These are phyloP conservation scores for Drosophila anomalata DNA, from an alignment of 2,888 invertebrate genomes.

Conservation along the genomic window DNA sequence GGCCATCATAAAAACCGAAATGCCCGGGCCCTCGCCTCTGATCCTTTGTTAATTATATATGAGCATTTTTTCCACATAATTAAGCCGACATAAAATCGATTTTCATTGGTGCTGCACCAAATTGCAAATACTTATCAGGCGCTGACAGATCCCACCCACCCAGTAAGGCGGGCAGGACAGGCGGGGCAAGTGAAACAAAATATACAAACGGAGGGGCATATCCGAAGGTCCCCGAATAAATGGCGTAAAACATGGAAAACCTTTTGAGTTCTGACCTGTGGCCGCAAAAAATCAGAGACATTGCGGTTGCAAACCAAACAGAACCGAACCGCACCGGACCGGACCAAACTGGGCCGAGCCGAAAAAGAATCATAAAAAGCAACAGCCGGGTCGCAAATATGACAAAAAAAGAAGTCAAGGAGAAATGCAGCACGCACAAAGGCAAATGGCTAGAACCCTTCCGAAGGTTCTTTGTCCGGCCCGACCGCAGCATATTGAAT, in stretches of 20 bases:
- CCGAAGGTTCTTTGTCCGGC: conserved; percentile 11
- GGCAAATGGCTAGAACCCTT: conserved; percentile 30
- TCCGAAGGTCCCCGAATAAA: background rate
- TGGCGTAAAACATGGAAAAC: conserved; percentile 18
- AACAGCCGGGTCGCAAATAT: background rate
- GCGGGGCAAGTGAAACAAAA: background rate
- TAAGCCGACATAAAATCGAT: conserved; percentile 35
- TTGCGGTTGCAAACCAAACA: conserved; percentile 9
- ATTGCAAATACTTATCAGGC: conserved; percentile 21
- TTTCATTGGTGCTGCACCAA: conserved; percentile 26
- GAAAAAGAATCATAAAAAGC: background rate
- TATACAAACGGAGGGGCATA: background rate
- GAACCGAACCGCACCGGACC: background rate
- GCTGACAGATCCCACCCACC: conserved; percentile 7
- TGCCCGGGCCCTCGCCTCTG: background rate
- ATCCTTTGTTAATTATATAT: conserved; percentile 19
- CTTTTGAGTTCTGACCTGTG: conserved; percentile 32
- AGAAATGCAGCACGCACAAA: conserved; percentile 25
- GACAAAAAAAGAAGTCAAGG: background rate
- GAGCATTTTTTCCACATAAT: conserved; percentile 22
- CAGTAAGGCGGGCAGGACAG: background rate
- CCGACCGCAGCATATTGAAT: conserved; percentile 11
- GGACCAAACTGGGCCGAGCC: too few relatives aligned
- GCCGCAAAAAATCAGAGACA: conserved; percentile 6
- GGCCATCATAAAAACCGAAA: background rate